Evolutionary conservation across 2,797 vertebrate genomes (phyloP).

Genomic region (Gorsachius magnificus): DNA sequence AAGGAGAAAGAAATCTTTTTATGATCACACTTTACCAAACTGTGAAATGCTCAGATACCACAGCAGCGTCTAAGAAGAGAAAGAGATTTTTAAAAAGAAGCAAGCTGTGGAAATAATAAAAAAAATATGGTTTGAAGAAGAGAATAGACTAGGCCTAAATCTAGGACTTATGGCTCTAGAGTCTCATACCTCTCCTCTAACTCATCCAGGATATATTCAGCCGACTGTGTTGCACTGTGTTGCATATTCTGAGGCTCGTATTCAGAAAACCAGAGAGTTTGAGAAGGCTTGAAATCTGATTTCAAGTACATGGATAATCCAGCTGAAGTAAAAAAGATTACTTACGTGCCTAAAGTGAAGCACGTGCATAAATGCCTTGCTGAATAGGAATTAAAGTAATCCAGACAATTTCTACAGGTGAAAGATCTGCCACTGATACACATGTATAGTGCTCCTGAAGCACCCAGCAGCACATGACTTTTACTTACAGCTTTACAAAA

Average conservation of each 20-base stretch:
- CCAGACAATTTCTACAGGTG: background rate
- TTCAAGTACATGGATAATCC: background rate
- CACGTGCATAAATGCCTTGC: background rate
- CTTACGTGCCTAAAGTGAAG: background rate
- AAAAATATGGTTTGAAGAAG: background rate
- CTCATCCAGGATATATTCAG: background rate
- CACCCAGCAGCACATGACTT: background rate
- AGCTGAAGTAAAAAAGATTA: background rate
- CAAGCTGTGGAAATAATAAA: background rate
- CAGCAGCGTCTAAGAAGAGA: background rate
- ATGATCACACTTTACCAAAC: background rate
- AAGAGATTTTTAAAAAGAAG: background rate
- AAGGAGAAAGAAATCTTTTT: background rate
- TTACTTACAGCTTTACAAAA: background rate
- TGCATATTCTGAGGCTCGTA: background rate
- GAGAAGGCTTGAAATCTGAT: background rate
- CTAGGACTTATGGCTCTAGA: background rate
- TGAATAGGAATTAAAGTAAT: background rate
- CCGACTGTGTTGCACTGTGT: background rate
- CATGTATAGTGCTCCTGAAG: background rate
- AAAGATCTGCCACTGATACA: background rate
- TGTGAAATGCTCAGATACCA: background rate
- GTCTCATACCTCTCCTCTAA: background rate
- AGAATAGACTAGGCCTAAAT: background rate
- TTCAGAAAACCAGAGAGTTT: background rate